Base-by-base conservation (phyloP, 2,797 vertebrate genomes). In the Pteronotus mesoamericanus region DNA sequence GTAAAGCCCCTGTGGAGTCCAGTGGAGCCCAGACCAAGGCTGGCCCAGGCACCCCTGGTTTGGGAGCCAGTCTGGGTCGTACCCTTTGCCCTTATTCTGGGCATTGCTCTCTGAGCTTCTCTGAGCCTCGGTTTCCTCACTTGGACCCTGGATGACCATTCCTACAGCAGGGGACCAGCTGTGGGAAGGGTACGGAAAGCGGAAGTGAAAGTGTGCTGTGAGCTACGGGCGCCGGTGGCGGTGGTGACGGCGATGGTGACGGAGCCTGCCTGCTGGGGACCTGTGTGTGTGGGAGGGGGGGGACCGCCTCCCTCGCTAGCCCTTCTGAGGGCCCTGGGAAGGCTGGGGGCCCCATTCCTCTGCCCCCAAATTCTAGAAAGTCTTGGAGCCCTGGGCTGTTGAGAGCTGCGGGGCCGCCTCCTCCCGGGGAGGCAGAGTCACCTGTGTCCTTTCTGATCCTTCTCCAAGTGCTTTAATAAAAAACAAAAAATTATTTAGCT, bases 191-290 rank as follows among this genome's bases (percentile, higher is more conserved):
- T 68, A 69, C 1, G 5, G 68, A 32, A 86, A 95, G 32, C 0
- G 0, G 86, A 95, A 93, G 87, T 39, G 48, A 87, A 88, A 55
- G 37, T 18, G 7, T 42, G 57, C 0, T 0, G 26, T 26, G 21
- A 66, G 32, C n/a, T 24, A 37, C 4, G 24, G n/a, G 7, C 9
- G 18, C 24, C 0, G 0, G 57, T 24, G 75, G 34, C 1, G 1
- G 12, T 14, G 48, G 61, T 10, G 66, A 51, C 34, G 1, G 57
- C 1, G 1, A 12, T 14, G 48, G 61, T 10, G 66, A 51, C 34
- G 1, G 57, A 29, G 34, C 21, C n/a, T 9, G 21, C 19, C 22
- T 1, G 0, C 5, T 9, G 71, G 53, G 6, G 19, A 3, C 24
- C 53, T 4, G 3, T 3, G 29, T 26, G 1, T 1, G 6, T 51